Evolutionary conservation across 2,113 vertebrate species (phyloP).

Genomic region (Amia ocellicauda): DNA sequence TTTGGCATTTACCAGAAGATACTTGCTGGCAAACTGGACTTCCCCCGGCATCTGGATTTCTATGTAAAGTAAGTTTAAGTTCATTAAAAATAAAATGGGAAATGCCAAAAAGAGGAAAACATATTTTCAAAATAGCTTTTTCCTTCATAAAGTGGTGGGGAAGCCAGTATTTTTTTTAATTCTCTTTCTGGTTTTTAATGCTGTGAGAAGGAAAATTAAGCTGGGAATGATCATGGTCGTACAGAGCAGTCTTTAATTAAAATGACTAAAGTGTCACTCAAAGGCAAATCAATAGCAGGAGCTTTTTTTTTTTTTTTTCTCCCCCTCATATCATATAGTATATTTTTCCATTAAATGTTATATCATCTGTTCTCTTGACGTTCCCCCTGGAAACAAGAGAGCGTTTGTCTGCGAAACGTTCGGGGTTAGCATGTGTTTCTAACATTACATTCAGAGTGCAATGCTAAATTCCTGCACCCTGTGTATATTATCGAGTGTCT

Average conservation of each 20-base stretch:
- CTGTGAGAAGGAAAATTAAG: background rate
- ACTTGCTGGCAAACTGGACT: constrained; percentile 90
- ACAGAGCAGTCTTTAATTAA: background rate
- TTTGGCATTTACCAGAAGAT: constrained; percentile 98
- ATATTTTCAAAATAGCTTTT: background rate
- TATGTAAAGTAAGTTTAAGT: constrained; percentile 82
- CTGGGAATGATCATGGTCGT: background rate
- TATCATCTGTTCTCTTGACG: background rate
- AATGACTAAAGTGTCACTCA: background rate
- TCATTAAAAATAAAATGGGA: background rate
- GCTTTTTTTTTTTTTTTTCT: background rate
- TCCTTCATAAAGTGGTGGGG: too few species aligned
- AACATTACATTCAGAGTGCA: background rate
- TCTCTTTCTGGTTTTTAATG: background rate
- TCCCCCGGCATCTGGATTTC: constrained; percentile 91
- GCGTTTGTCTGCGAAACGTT: background rate
- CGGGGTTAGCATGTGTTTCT: background rate
- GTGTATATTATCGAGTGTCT: background rate
- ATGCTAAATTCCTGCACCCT: constrained; percentile 3
- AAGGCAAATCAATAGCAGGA: background rate
- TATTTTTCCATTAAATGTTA: background rate
- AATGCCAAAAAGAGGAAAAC: background rate
- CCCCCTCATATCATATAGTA: background rate
- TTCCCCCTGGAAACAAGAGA: background rate
- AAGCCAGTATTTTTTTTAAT: background rate